Conservation (phyloP, 2,888 invertebrate genomes). For the Conus canariensis region DNA sequence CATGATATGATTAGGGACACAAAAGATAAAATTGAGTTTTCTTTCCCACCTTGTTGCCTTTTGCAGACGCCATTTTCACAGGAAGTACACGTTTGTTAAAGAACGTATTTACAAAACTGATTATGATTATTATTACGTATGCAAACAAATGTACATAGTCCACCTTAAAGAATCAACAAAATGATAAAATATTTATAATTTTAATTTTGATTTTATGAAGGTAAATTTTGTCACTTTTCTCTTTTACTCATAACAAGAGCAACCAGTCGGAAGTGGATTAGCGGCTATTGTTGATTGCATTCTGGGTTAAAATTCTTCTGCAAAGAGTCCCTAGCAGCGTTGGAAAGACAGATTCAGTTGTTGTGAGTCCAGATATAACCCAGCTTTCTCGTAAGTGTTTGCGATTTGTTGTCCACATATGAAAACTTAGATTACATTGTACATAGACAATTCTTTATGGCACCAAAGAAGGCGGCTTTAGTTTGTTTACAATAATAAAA, state of each 20-base stretch:
- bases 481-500: too few relatives aligned
- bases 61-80: constrained; percentile 54
- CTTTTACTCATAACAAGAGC: not conserved
- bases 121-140: too few relatives aligned
- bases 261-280: not conserved
- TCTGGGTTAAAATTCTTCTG: constrained; percentile 50
- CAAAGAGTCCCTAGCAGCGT: constrained; percentile 40
- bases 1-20: too few relatives aligned
- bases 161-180: not conserved
- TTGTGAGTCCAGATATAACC: not conserved
- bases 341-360: not conserved
- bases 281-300: not conserved
- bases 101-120: not conserved
- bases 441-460: too few relatives aligned
- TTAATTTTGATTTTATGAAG: not conserved
- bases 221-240: not conserved
- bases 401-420: too few relatives aligned
- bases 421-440: too few relatives aligned
- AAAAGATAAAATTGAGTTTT: not conserved
- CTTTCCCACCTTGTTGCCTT: constrained; percentile 26
- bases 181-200: not conserved
- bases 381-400: not conserved
- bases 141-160: not conserved
- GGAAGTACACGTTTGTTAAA: constrained; percentile 59
- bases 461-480: too few relatives aligned